Base-by-base conservation (phyloP, 2,113 vertebrate species). In the Zingel zingel region DNA sequence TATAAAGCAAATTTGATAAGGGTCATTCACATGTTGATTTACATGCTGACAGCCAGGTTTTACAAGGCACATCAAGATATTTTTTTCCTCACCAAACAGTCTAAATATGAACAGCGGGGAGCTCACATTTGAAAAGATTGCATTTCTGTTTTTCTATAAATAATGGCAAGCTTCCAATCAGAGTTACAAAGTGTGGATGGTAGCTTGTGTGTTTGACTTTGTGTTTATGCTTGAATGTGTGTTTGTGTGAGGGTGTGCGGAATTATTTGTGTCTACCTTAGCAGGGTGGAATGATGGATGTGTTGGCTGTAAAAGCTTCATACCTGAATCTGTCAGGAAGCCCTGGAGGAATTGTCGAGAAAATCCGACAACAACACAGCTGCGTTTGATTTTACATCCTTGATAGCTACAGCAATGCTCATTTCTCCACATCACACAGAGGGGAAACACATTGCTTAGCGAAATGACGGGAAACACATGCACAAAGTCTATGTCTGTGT, bases 1-100 rank as follows among this genome's bases (percentile, higher is more conserved):
- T 84, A 86, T 90, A 89, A 65, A 89, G 85, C 90, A 92, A 90
- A 94, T 94, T 93, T 89, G 90, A 92, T 87, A 86, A 92, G 89
- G 86, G 87, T 87, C 83, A 90, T 90, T 93, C 89, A 87, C 90
- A 74, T 90, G 91, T 90, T 85, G 92, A 89, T 88, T 89, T 87
- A 86, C 89, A 91, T 77, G 85, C 81, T 76, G 84, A 79, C 85
- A 77, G 82, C 80, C 75, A 74, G 67, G 54, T 82, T 90, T 89
- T 84, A 89, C 85, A 85, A 59, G 73, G 83, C 70, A 51, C 21
- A 47, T 81, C 71, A 51, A 48, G 79, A 80, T 85, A 88, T 89
- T 86, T 88, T 85, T 81, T 81, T 54, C 76, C 50, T 13, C 73
- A 53, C 25, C 70, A 72, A 73, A 85, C 68, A 56, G 53, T 77